Base-by-base conservation (phyloP, 2,888 invertebrate genomes). In the Pseudococcus jackbeardsleyi region DNA sequence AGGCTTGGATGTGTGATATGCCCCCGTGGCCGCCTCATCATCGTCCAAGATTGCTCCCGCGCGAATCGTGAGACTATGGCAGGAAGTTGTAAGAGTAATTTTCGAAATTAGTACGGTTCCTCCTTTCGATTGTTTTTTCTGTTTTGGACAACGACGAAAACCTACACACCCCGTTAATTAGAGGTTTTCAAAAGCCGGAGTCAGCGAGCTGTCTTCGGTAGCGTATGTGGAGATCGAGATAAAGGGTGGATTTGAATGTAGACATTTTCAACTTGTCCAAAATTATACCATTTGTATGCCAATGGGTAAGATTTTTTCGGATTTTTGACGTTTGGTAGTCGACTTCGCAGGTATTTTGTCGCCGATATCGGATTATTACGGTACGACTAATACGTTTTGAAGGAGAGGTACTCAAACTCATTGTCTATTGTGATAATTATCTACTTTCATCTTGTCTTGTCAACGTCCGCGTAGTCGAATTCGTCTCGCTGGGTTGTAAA, bases 101-200 rank as follows among this genome's bases (percentile, higher is more conserved):
- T 72, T 64, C 64, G 17, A 72, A 72, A 72, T 72, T 72, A 72
- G 72, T 72, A 72, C 26, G 33, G 72, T 33, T 33, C 72, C 72
- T 39, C 72, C 72, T 72, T 72, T 33, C 72, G 72, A 72, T 72
- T 72, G 72, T 72, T 72, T 72, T 26, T 6, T 2, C n/a, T 33
- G 33, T 33, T 26, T n/a, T 59, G 59, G 59, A 59, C n/a, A n/a
- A n/a, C 64, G 68, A 68, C 19, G 26, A 72, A 72, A 72, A 7
- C 6, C 15, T 72, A 72, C 72, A 72, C 72, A 72, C 72, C 72
- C 72, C 5, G 33, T 72, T 72, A 72, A 72, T 72, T 72, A 72
- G 19, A 72, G 72, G 72, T 72, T 72, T 72, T 72, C 72, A 59
- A 19, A 19, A 22, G 22, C 64, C 9, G 22, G 64, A 22, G 64